Percentiles rank a stretch among this genome's conserved stretches.
These are phyloP conservation scores for Trichogramma evanescens DNA, from an alignment of 2,888 invertebrate genomes.

Conservation along the genomic window DNA sequence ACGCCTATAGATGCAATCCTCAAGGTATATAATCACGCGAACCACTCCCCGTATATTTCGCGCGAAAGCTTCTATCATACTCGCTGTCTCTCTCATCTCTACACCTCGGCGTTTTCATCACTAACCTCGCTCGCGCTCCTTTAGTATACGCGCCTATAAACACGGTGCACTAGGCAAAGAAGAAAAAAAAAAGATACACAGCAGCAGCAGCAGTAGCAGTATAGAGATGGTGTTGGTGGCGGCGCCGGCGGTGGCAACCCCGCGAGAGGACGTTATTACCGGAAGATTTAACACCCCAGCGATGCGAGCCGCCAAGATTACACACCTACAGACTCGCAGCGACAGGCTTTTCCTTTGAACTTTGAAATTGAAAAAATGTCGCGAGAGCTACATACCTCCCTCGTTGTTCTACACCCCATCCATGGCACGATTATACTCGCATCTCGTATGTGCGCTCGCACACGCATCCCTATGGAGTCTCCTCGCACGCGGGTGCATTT, in stretches of 20 bases:
- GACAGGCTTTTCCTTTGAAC: slow-evolving; percentile 9
- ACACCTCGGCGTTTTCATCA: too few relatives aligned
- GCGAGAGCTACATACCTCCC: neutral
- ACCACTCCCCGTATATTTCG: too few relatives aligned
- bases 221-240: too few relatives aligned
- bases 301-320: slow-evolving; percentile 5
- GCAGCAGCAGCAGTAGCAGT: neutral
- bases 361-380: slow-evolving; percentile 17
- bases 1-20: too few relatives aligned
- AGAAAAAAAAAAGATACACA: neutral
- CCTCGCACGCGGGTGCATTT: slow-evolving; percentile 33
- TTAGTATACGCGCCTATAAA: neutral
- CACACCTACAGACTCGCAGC: neutral
- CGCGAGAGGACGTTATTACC: slow-evolving; percentile 15
- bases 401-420: neutral
- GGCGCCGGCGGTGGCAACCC: neutral
- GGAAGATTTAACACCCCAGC: slow-evolving; percentile 16
- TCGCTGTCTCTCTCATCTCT: too few relatives aligned
- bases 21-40: too few relatives aligned
- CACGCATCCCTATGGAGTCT: slow-evolving; percentile 2
- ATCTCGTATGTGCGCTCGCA: slow-evolving; percentile 5
- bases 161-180: neutral
- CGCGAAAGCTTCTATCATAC: too few relatives aligned
- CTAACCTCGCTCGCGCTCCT: too few relatives aligned
- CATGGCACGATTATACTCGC: slow-evolving; percentile 5